Evolutionary conservation across 2,888 invertebrate genomes (phyloP), one percentile per base, ranked within the genome.

Genomic region (Cyrtodaria siliqua): DNA sequence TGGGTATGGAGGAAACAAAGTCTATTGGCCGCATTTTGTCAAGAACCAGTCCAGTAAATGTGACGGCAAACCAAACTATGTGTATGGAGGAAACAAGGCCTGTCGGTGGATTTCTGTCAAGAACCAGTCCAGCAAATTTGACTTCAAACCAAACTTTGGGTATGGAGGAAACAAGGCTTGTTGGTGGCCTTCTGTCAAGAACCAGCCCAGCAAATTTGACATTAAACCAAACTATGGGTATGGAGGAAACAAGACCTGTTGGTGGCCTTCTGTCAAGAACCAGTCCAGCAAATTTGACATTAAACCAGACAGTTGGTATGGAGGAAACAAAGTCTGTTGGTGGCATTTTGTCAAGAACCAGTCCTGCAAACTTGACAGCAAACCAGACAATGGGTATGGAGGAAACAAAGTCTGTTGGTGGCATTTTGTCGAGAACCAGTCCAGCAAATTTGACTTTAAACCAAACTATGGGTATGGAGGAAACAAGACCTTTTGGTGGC

Each of bases 161-260:
- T 8, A 33, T 74, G 74, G 62, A 50, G 52, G 40, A 38, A n/a
- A 62, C 62, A n/a, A 33, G 40, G 23, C 52, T 38, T 52, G n/a
- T 62, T 33, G 40, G 38, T n/a, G 52, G 40, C 2, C 49, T 56
- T 20, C 55, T 66, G 1, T 18, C n/a, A 18, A 26, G 14, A 47
- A 53, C 53, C 18, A 53, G 27, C 26, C 20, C 26, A 12, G 53
- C 23, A 53, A 18, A 12, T 26, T 53, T 27, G 12, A 33, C 33
- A 33, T 8, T 33, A 33, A 33, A 33, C 33, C 33, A 33, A 33
- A 33, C 33, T 33, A 33, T 33, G 4, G 44, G 44, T 4, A 44
- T 61, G 18, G 42, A 53, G 40, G 33, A 33, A 52, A 52, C 52
- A 52, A 52, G 23, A 16, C 23, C 14, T 16, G 4, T 52, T 52